Base-by-base conservation (phyloP, 2,113 vertebrate species). In the Toxotes chatareus region DNA sequence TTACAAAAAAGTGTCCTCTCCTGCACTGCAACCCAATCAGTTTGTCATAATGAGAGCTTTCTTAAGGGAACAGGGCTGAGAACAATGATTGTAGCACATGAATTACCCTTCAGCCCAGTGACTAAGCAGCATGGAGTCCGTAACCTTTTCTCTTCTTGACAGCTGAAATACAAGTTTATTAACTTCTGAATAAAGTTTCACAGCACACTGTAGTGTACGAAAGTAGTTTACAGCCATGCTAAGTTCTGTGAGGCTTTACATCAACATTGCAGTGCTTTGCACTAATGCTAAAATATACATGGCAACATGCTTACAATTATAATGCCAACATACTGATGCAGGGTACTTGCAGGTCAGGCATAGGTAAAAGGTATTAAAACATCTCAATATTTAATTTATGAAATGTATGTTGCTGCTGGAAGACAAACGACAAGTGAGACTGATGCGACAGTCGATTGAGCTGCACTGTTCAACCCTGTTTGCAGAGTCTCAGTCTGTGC, bases 41-140 rank as follows among this genome's bases (percentile, higher is more conserved):
- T 88, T 79, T 83, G 76, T 84, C 73, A 84, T 81, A 87, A 85
- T 77, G 75, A 91, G 69, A 85, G 73, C 56, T 62, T 60, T 78
- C 83, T 66, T 56, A 80, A 63, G 23, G 31, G 72, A 84, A 31
- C 53, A 46, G 69, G 80, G 65, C 64, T 63, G 34, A 84, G 61
- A 83, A n/a, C 66, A 27, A 63, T 76, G 31, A 59, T 80, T 34
- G 62, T n/a, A 75, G 66, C 75, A 86, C 65, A 76, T 77, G 49
- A 77, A 72, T 79, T 76, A 78, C 76, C 76, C 51, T 51, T 71
- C 31, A 27, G 38, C 31, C 36, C 9, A 23, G 46, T 59, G 61
- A 38, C 59, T 49, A 57, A 80, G 74, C 36, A 60, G 23, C 55
- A 40, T 32, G 42, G 44, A 56, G 44, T 27, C 57, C 36, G 71